Evolutionary conservation across 2,113 vertebrate species (phyloP).

Genomic region (Hyperopisus bebe): DNA sequence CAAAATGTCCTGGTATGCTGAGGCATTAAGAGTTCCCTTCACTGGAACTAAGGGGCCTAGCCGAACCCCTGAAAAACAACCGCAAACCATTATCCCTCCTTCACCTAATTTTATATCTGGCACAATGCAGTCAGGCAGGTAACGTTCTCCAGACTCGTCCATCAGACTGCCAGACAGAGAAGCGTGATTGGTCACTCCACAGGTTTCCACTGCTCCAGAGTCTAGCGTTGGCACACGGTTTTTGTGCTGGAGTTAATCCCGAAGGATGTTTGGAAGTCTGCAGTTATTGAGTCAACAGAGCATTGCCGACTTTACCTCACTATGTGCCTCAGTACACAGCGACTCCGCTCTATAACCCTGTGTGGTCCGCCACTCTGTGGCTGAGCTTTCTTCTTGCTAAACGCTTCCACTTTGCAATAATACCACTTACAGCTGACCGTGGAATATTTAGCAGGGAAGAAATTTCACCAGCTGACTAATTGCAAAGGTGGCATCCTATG

Average conservation of each 20-base stretch:
- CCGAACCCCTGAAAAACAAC: neutral
- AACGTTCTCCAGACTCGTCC: neutral
- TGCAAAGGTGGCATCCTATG: neutral
- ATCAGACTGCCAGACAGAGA: neutral
- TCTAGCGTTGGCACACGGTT: neutral
- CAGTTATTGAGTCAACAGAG: neutral
- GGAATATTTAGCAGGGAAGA: neutral
- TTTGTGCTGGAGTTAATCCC: neutral
- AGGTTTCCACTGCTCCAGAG: neutral
- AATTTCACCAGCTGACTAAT: neutral
- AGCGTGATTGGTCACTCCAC: neutral
- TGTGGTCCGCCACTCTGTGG: no score
- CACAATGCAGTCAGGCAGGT: neutral
- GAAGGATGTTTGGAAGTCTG: neutral
- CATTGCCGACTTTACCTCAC: no score
- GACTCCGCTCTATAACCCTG: no score
- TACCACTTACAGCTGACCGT: neutral
- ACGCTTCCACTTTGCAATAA: neutral
- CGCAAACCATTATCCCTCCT: neutral
- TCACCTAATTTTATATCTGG: neutral
- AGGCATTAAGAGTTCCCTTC: neutral
- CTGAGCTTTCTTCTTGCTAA: neutral
- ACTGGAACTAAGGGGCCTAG: neutral
- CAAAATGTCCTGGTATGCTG: neutral
- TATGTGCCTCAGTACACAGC: no score